Percentiles rank a stretch among this genome's conserved stretches.
These are phyloP conservation scores for Drosophila mauritiana DNA, from an alignment of 1,140 invertebrate genomes.

Conservation along the genomic window DNA sequence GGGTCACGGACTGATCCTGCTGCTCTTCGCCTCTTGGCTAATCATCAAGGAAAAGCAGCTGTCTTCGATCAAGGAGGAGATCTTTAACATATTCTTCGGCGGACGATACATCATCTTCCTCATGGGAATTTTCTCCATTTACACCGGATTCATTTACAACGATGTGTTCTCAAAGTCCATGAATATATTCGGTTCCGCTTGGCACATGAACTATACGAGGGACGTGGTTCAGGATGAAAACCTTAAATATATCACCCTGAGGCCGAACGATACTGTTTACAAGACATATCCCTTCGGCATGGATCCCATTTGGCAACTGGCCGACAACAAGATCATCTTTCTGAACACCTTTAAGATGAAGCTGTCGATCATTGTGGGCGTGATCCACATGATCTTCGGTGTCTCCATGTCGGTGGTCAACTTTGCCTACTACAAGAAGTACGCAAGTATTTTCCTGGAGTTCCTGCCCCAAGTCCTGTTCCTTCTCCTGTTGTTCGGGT, in stretches of 20 bases:
- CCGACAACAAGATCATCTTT: slow-evolving; percentile 98
- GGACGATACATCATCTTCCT: slow-evolving; percentile 94
- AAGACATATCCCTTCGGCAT: slow-evolving; percentile 92
- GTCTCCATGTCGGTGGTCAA: slow-evolving; percentile 95
- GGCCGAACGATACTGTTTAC: slow-evolving; percentile 86
- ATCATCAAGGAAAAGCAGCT: slow-evolving; percentile 88
- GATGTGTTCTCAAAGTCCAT: slow-evolving; percentile 93
- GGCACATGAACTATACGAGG: slow-evolving; percentile 86
- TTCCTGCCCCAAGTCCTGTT: slow-evolving; percentile 97
- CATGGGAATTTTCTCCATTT: slow-evolving; percentile 94
- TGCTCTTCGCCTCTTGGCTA: slow-evolving; percentile 91
- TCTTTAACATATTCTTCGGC: slow-evolving; percentile 93
- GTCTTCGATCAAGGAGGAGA: slow-evolving; percentile 86
- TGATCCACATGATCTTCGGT: slow-evolving; percentile 98
- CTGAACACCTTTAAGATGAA: slow-evolving; percentile 99
- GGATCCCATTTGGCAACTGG: slow-evolving; percentile 95
- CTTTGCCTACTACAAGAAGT: slow-evolving; percentile 93
- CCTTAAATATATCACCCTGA: slow-evolving; percentile 77
- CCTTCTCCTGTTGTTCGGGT: slow-evolving; percentile 95
- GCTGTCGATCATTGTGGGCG: slow-evolving; percentile 97
- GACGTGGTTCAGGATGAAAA: slow-evolving; percentile 58
- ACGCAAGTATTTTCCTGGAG: slow-evolving; percentile 93
- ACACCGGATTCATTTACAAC: slow-evolving; percentile 94
- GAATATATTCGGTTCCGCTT: slow-evolving; percentile 92
- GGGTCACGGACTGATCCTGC: slow-evolving; percentile 95